Evolutionary conservation across 2,888 invertebrate genomes (phyloP).

Genomic region (Tridacna crocea): DNA sequence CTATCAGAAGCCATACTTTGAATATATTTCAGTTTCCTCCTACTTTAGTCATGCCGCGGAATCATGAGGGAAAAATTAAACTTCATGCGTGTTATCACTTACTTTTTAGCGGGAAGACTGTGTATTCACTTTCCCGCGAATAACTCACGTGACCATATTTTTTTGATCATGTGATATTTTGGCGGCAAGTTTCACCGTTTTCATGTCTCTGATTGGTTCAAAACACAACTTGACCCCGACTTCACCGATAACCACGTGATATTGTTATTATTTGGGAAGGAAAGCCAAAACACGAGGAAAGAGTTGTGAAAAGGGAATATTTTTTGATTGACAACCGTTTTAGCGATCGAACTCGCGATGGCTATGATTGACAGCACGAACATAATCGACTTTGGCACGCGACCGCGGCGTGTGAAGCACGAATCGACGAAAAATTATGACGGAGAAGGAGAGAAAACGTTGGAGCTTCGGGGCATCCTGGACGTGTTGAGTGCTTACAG

Average conservation of each 20-base stretch:
- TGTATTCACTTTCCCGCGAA: slow-evolving; percentile 67
- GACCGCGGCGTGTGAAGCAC: slow-evolving; percentile 65
- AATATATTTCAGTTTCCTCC: too few relatives aligned
- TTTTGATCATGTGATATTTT: slow-evolving; percentile 42
- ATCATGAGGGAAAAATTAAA: not conserved
- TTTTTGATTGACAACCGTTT: slow-evolving; percentile 10
- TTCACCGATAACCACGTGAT: slow-evolving; percentile 56
- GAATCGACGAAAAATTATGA: slow-evolving; percentile 67
- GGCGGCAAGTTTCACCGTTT: slow-evolving; percentile 51
- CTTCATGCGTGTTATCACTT: slow-evolving; percentile 1
- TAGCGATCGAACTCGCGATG: slow-evolving; percentile 35
- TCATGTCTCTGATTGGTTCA: slow-evolving; percentile 43
- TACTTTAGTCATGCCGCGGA: slow-evolving; percentile 1
- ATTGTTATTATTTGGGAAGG: slow-evolving; percentile 64
- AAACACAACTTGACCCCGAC: slow-evolving; percentile 21
- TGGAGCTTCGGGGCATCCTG: slow-evolving; percentile 74
- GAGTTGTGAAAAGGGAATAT: not conserved
- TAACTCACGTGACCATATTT: slow-evolving; percentile 57
- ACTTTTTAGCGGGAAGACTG: slow-evolving; percentile 35
- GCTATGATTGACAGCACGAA: slow-evolving; percentile 59
- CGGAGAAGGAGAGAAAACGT: slow-evolving; percentile 65
- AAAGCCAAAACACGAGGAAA: slow-evolving; percentile 38
- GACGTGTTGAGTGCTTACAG: slow-evolving; percentile 70
- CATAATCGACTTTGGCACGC: slow-evolving; percentile 44
- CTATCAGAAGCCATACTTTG: too few relatives aligned